Conservation (phyloP, 2,888 invertebrate species). For the Thymelicus lineola region DNA sequence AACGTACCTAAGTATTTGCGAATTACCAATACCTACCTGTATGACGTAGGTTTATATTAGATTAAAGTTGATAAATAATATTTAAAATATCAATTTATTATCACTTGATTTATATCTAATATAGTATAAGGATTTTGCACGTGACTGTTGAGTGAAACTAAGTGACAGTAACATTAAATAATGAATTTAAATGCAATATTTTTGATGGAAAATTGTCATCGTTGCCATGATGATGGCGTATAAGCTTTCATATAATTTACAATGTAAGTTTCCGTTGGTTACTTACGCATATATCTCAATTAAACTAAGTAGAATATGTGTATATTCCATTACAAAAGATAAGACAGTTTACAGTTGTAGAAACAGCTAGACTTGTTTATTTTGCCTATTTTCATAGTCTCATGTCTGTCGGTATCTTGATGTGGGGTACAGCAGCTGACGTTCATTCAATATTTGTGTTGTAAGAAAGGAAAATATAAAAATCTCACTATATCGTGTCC, state of each 20-base stretch:
- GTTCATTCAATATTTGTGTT: neutral
- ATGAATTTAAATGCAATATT: too few species aligned
- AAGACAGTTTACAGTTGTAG: neutral
- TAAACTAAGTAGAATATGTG: neutral
- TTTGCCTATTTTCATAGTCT: neutral
- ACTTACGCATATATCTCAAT: too few species aligned
- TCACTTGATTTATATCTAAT: constrained; percentile 13
- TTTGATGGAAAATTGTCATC: too few species aligned
- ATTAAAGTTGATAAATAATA: constrained; percentile 14
- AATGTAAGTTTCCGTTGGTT: too few species aligned
- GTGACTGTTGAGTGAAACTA: constrained; percentile 23
- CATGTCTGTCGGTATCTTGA: neutral
- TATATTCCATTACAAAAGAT: neutral
- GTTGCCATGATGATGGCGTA: too few species aligned
- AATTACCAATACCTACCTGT: neutral
- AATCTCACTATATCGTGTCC: too few species aligned
- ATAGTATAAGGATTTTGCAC: constrained; percentile 1
- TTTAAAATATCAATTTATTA: constrained; percentile 11
- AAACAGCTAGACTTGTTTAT: neutral
- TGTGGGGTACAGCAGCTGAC: neutral
- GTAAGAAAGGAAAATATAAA: neutral
- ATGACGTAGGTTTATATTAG: neutral
- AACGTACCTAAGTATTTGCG: neutral
- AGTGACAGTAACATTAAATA: neutral
- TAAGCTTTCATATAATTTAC: too few species aligned